Evolutionary conservation across 2,888 invertebrate genomes (phyloP), one percentile per base, ranked within the genome.

Genomic region (Gryllus longicercus): DNA sequence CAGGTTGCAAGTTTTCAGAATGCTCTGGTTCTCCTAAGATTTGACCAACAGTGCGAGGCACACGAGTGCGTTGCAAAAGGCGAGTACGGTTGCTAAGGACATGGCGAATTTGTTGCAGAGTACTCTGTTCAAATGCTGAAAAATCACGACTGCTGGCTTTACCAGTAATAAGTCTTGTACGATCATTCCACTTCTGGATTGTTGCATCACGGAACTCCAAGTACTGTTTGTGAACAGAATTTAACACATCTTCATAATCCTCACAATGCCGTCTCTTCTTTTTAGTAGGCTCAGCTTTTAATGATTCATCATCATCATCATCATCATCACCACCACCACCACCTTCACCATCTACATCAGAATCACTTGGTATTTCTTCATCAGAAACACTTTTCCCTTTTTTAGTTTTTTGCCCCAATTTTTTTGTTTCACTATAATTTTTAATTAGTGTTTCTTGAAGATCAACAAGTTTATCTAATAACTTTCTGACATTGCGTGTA

Each of bases 161-260:
- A 11, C 91, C 90, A 16, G 91, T 89, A 1, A 93, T 89, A 51
- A 95, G 87, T 83, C 94, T 91, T 0, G 97, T 98, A 87, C 96
- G 96, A 82, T 97, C 96, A 87, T 97, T 94, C 98, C 98, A 98
- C 86, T 97, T 97, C 84, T 96, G 93, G 82, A 99, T 93, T 12
- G 94, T 93, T 1, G 91, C 87, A 85, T 97, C 93, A 86, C 97
- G 91, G 85, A 93, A 95, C 11, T 89, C 85, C 83, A 88, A 90
- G 83, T 94, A 94, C 4, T 87, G 86, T 83, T 90, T 88, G 84
- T 94, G 92, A 75, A 89, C 88, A 12, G 87, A 87, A 12, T 88
- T 85, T 51, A 95, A 86, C 82, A 90, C 87, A 77, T 87, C 86
- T 83, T 91, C 91, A 85, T 90, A 93, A 23, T 93, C 91, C 76